phyloP scores from a whole-genome alignment of 2,888 invertebrate genomes.

The Heliconius cydno region DNA sequence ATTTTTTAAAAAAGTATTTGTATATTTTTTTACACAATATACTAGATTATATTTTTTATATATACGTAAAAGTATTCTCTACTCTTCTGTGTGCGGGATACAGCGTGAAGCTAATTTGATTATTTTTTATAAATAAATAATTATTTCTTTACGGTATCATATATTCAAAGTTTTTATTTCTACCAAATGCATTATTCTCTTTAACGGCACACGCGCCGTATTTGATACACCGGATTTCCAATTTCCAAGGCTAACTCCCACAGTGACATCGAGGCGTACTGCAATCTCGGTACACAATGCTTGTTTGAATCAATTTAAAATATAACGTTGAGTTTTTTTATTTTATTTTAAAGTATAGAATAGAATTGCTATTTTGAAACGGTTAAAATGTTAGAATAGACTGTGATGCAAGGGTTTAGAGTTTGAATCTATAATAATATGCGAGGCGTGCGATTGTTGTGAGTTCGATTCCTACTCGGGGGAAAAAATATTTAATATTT shows the following conservation, averaged over 20 bases:
- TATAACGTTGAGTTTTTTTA: not conserved
- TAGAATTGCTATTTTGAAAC: not conserved
- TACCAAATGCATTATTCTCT: not conserved
- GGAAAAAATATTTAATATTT: no score
- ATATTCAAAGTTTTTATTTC: not conserved
- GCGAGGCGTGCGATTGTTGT: no score
- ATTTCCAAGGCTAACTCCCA: conserved; percentile 23
- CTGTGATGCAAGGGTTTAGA: not conserved
- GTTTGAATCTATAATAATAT: no score
- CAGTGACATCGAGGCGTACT: conserved; percentile 11
- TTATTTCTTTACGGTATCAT: no score
- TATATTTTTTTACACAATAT: not conserved
- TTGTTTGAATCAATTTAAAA: conserved; percentile 11
- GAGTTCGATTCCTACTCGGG: no score
- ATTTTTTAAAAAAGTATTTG: not conserved
- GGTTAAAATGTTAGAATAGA: not conserved
- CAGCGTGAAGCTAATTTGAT: no score
- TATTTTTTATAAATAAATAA: no score
- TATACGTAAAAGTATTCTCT: not conserved
- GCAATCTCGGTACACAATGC: conserved; percentile 19
- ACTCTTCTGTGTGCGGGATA: no score
- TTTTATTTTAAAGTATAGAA: not conserved
- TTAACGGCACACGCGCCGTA: not conserved
- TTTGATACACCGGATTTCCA: conserved; percentile 20
- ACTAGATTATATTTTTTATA: not conserved